A percentile compares a stretch with the other conserved stretches of the same genome.
Evolutionary conservation across 2,113 vertebrate species (phyloP).

Genomic region (Malurus alboscapulatus): DNA sequence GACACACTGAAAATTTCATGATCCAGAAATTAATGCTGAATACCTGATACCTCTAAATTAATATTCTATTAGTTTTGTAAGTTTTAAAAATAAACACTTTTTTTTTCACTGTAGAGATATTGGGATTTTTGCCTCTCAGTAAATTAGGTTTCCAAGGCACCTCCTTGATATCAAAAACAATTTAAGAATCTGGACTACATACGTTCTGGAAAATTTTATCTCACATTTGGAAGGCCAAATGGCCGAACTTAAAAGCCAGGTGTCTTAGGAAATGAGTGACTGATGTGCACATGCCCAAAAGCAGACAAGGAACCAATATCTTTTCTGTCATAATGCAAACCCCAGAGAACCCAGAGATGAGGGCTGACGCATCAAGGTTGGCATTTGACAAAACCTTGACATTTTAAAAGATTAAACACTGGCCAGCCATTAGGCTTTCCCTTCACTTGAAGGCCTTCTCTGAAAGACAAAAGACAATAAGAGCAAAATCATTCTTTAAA

Average conservation of each 20-base stretch:
- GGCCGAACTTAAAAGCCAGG: neutral
- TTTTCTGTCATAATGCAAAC: neutral
- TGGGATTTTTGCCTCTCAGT: neutral
- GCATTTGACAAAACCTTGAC: neutral
- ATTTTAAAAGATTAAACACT: neutral
- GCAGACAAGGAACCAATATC: neutral
- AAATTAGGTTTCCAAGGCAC: fast-evolving
- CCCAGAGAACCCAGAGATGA: neutral
- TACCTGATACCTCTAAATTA: neutral
- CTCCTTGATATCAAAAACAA: neutral
- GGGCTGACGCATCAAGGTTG: fast-evolving
- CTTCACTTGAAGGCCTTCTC: neutral
- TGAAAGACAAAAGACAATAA: neutral
- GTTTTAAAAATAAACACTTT: neutral
- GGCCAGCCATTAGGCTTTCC: neutral
- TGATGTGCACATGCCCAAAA: neutral
- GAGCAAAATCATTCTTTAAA: neutral
- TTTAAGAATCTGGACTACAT: neutral
- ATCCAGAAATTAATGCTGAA: neutral
- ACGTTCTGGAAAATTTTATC: neutral
- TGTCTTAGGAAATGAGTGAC: neutral
- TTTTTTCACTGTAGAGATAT: neutral
- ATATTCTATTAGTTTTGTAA: neutral
- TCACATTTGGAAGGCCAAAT: neutral
- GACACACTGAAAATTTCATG: neutral